Evolutionary conservation across 2,888 invertebrate species (phyloP), one percentile per base, ranked within the genome.

Genomic region (Melieria omissa): DNA sequence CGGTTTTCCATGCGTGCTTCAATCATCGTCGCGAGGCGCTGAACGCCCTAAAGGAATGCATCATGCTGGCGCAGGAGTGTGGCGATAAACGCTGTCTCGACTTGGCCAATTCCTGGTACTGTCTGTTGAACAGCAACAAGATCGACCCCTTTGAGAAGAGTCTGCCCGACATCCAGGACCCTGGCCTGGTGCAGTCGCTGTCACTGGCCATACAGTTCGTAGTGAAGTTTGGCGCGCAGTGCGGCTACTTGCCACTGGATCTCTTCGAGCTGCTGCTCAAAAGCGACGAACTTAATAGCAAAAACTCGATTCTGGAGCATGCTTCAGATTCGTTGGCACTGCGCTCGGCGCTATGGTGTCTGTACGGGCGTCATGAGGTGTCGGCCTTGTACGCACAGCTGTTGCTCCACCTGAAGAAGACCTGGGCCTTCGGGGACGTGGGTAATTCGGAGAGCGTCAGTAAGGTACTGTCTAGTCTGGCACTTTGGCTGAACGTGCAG

Each of bases 321-420:
- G 92, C 94, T 75, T 92, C 94, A 76, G 92, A 93, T 75, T 94
- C 94, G 41, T 90, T 94, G 78, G 92, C 94, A 0, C 92, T 95
- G 86, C 93, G 94, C 78, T 92, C 95, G 0, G 94, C 95, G 0
- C 88, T 97, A 9, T 97, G 97, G 97, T 90, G 92, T 12, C 90
- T 95, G 70, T 97, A 96, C 84, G 97, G 97, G 0, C 94, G 95
- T 85, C 92, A 93, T 1, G 94, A 95, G 85, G 92, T 96, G 90
- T 92, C 93, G 0, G 92, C 93, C 0, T 88, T 96, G 49, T 93
- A 92, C 84, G 92, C 94, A 65, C 96, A 96, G 85, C 86, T 95
- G 12, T 87, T 96, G 54, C 88, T 97, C 0, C 91, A 93, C 78
- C 89, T 94, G 29, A 93, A 95, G 82, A 92, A 93, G 83, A 88